Evolutionary conservation across 1,140 invertebrate genomes (phyloP), one percentile per base, ranked within the genome.

Genomic region (Drosophila azteca): DNA sequence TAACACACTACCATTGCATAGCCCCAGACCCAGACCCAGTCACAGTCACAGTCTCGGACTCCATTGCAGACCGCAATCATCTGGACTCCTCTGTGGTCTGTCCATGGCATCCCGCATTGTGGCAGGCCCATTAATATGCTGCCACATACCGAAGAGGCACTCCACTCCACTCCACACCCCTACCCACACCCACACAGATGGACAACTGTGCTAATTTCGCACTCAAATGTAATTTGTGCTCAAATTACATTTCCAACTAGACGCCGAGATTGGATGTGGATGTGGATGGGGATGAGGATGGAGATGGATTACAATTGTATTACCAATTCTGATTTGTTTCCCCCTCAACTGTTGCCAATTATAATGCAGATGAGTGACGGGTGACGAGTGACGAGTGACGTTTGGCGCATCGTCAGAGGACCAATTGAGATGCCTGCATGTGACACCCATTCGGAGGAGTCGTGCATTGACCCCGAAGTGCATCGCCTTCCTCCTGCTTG

Each of bases 271-370:
- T 80, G 71, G 63, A 79, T 74, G 51, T 39, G 35, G 46, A 48
- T 58, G 55, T 50, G 61, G 63, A 79, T 79, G 51, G 43, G 35
- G 46, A 48, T 58, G 55, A 45, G 61, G 24, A 26, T 26, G 41
- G 62, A 20, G 54, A 48, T 13, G 45, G 31, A 69, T 69, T 70
- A 58, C 65, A 72, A 79, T 88, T 82, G 77, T 87, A 82, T 82
- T 87, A 87, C 59, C 70, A 88, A 82, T 87, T 87, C 59, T 72
- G 88, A 87, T 87, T 87, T 85, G 81, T 85, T 81, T 85, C 78
- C 61, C 77, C 63, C 71, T 77, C 74, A 85, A 85, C 73, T 77
- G 82, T 78, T 74, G 81, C 78, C 82, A 66, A 88, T 79, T 85
- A 69, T 49, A 61, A 54, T 52, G 49, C 29, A 64, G 54, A 43